These are phyloP conservation scores for Centropristis striata DNA, from an alignment of 2,113 vertebrate genomes.

Conservation along the genomic window DNA sequence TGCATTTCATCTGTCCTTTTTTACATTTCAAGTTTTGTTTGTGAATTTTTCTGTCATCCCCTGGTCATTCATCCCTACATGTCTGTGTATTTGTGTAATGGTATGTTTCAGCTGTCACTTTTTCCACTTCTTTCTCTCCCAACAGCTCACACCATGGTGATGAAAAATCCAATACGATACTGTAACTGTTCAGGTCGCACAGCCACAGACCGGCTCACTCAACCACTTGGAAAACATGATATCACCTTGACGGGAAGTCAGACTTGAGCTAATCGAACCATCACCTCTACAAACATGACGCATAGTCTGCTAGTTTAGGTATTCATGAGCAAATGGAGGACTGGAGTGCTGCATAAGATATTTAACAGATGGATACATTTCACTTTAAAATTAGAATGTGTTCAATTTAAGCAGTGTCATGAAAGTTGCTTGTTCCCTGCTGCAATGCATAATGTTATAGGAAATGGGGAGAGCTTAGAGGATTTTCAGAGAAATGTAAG, in stretches of 20 bases:
- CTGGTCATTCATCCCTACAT: background rate
- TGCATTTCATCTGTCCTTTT: background rate
- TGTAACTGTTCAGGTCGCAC: constrained; percentile 7
- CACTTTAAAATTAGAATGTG: constrained; percentile 39
- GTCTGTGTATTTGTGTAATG: background rate
- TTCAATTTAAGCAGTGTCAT: constrained; percentile 36
- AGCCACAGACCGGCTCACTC: constrained; percentile 4
- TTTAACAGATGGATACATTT: constrained; percentile 9
- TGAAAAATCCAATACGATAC: constrained; percentile 29
- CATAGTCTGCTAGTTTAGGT: constrained; percentile 19
- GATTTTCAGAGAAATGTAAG: background rate
- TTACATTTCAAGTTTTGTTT: background rate
- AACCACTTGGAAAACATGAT: background rate
- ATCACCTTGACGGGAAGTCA: constrained; percentile 8
- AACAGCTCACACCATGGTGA: constrained; percentile 23
- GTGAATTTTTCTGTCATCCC: background rate
- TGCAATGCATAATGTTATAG: constrained; percentile 9
- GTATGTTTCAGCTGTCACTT: background rate
- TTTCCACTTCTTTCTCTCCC: background rate
- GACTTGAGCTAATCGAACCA: constrained; percentile 35
- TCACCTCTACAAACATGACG: constrained; percentile 44
- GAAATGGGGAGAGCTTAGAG: background rate
- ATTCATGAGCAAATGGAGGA: constrained; percentile 39
- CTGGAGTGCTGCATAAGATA: background rate
- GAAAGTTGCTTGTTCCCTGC: constrained; percentile 24